A percentile compares a stretch with the other conserved stretches of the same genome.
Evolutionary conservation across 1,140 invertebrate genomes (phyloP).

Genomic region (Plectrocnemia conspersa): DNA sequence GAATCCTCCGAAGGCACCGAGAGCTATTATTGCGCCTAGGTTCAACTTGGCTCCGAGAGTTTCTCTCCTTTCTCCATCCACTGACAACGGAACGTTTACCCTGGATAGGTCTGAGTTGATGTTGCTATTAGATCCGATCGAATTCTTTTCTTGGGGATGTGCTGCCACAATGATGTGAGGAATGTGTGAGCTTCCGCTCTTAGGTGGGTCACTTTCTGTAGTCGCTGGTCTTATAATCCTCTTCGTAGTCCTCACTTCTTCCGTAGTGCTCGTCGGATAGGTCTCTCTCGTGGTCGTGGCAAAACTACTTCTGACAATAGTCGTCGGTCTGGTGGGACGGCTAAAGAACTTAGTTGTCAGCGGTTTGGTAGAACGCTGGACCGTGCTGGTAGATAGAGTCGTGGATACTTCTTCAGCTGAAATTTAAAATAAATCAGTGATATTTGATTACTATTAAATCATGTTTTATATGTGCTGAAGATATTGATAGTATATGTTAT

Average conservation of each 20-base stretch:
- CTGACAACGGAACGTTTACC: conserved; percentile 63
- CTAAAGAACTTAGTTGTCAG: conserved; percentile 20
- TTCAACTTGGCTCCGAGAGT: conserved; percentile 71
- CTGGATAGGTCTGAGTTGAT: conserved; percentile 53
- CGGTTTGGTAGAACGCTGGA: conserved; percentile 39
- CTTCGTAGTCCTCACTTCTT: conserved; percentile 23
- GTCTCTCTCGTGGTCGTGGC: conserved; percentile 38
- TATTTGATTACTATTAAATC: conserved; percentile 2
- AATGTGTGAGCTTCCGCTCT: conserved; percentile 41
- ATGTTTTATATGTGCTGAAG: neutral
- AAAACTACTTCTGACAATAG: conserved; percentile 25
- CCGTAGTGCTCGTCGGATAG: conserved; percentile 31
- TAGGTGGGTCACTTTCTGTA: conserved; percentile 28
- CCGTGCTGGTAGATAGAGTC: conserved; percentile 41
- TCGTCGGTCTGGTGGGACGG: conserved; percentile 24
- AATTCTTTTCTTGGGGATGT: conserved; percentile 58
- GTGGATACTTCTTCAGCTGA: conserved; percentile 36
- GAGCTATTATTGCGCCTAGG: conserved; percentile 80
- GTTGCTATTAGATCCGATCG: conserved; percentile 44
- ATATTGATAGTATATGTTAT: too few species aligned
- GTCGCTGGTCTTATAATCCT: conserved; percentile 30
- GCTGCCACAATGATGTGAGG: conserved; percentile 60
- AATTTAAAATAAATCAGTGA: conserved; percentile 9
- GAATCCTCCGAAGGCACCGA: conserved; percentile 85
- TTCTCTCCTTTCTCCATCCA: conserved; percentile 61